A percentile compares a stretch with the other conserved stretches of the same genome.
Conservation (phyloP, 1,140 invertebrate genomes). For the Linepithema humile region DNA sequence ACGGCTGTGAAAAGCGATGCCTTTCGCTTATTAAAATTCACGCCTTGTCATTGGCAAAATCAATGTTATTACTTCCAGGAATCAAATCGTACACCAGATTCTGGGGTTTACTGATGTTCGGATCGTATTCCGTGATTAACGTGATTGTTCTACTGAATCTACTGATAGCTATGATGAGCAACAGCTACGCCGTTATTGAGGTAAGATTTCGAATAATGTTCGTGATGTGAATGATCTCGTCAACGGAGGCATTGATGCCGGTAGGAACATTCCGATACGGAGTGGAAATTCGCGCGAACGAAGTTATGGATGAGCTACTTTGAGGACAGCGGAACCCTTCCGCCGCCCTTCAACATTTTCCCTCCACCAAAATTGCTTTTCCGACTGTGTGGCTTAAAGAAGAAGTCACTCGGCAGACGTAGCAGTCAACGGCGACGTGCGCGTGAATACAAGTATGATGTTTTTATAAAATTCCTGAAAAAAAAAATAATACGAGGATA, state of each 20-base stretch:
- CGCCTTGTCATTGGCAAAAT: not conserved
- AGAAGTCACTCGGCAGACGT: slow-evolving; percentile 87
- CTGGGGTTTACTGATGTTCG: slow-evolving; percentile 93
- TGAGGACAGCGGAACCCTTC: slow-evolving; percentile 93
- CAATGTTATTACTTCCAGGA: slow-evolving; percentile 77
- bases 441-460: slow-evolving; percentile 77
- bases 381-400: slow-evolving; percentile 87
- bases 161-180: slow-evolving; percentile 96
- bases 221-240: not conserved
- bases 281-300: slow-evolving; percentile 96
- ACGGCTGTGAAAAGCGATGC: not conserved
- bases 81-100: slow-evolving; percentile 92
- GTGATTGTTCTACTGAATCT: slow-evolving; percentile 94
- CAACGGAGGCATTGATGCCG: not conserved
- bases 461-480: not conserved
- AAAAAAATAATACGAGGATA: not conserved
- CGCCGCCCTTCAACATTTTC: slow-evolving; percentile 94
- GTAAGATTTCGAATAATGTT: slow-evolving; percentile 77
- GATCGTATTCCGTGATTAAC: slow-evolving; percentile 93
- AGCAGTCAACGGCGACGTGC: slow-evolving; percentile 85
- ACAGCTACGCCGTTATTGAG: slow-evolving; percentile 93
- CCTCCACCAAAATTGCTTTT: slow-evolving; percentile 89
- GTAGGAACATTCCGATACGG: slow-evolving; percentile 93
- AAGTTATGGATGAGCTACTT: slow-evolving; percentile 97
- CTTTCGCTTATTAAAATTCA: not conserved